Evolutionary conservation across 1,140 invertebrate genomes (phyloP).

Genomic region (Onthophagus taurus): DNA sequence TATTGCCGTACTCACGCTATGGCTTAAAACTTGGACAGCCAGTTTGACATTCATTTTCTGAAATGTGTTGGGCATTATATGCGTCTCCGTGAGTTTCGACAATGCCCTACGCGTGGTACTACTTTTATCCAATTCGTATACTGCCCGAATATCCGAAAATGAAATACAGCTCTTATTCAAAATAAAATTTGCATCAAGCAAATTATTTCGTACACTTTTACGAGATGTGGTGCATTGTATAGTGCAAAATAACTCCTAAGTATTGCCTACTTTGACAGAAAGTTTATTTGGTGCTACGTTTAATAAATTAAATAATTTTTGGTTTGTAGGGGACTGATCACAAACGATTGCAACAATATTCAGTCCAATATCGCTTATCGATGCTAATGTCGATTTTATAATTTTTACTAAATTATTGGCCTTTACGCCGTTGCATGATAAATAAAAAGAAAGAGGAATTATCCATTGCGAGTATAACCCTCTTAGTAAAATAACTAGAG

Average conservation of each 20-base stretch:
- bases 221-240: conserved; percentile 9
- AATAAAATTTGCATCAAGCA: background rate
- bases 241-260: background rate
- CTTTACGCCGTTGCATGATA: too few species aligned
- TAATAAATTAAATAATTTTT: too few species aligned
- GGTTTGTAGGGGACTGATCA: background rate
- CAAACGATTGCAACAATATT: background rate
- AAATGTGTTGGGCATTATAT: conserved; percentile 8
- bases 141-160: background rate
- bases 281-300: background rate
- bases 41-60: conserved; percentile 11
- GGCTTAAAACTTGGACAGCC: conserved; percentile 12
- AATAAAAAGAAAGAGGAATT: background rate
- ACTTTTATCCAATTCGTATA: conserved; percentile 3
- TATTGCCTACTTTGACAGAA: background rate
- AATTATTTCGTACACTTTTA: conserved; percentile 11
- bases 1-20: background rate
- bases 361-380: background rate
- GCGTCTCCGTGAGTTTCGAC: conserved; percentile 1
- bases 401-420: background rate
- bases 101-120: background rate
- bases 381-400: background rate
- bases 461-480: background rate
- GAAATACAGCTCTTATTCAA: background rate
- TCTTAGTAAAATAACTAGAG: background rate